Conservation (phyloP, 2,797 vertebrate species). For the Syngnathus acus region DNA sequence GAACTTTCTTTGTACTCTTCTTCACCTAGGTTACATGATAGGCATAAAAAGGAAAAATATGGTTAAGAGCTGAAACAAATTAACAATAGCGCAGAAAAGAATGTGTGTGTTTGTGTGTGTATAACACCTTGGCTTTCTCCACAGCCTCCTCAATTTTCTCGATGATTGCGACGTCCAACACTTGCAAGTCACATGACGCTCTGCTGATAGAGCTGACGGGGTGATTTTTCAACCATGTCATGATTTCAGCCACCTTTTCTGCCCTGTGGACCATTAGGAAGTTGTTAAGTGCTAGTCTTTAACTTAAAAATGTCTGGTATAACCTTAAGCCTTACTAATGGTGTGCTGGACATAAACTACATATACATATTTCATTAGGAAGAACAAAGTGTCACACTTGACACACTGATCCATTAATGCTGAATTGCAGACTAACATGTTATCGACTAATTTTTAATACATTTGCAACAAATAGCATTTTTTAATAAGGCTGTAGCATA, state of each 20-base stretch:
- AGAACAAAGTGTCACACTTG: no score
- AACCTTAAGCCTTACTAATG: no score
- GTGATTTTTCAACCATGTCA: slow-evolving; percentile 86
- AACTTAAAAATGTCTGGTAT: no score
- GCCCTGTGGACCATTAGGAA: slow-evolving; percentile 60
- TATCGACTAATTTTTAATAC: no score
- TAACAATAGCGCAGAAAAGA: background rate
- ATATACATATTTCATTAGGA: background rate
- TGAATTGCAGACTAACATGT: no score
- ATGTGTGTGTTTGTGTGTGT: background rate
- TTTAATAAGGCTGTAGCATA: no score
- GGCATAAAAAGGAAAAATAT: background rate
- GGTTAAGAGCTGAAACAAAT: background rate
- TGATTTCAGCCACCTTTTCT: slow-evolving; percentile 90
- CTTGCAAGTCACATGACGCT: slow-evolving; percentile 91
- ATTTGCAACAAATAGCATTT: no score
- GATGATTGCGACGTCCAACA: slow-evolving; percentile 85
- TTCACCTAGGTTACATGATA: slow-evolving; percentile 67
- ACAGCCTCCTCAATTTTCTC: slow-evolving; percentile 92
- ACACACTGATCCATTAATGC: no score
- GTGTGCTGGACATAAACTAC: background rate
- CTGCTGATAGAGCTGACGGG: slow-evolving; percentile 87
- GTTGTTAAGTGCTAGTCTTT: background rate
- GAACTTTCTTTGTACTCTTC: slow-evolving; percentile 91
- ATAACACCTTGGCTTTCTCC: slow-evolving; percentile 82